Conservation (phyloP, 2,113 vertebrate genomes). For the Thryonomys swinderianus region DNA sequence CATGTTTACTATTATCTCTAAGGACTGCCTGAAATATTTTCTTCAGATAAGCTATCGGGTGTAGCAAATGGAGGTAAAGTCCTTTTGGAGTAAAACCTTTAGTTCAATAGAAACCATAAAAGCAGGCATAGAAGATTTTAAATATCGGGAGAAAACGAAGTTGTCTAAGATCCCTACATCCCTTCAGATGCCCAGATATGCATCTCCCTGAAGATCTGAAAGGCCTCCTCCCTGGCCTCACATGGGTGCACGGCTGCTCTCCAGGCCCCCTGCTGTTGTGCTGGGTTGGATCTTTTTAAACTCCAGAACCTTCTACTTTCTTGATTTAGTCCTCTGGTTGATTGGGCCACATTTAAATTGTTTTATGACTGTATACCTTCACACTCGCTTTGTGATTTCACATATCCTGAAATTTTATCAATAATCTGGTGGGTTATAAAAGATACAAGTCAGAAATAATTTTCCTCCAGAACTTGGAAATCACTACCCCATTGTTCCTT, state of each 20-base stretch:
- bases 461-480: conserved; percentile 4
- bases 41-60: not conserved
- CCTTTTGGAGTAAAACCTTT: not conserved
- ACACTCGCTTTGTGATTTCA: not conserved
- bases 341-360: not conserved
- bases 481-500: not conserved
- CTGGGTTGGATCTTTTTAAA: not conserved
- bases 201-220: not conserved
- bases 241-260: not conserved
- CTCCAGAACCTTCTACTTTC: not conserved
- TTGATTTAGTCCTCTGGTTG: not conserved
- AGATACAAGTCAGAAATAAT: not conserved
- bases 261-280: not conserved
- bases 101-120: not conserved
- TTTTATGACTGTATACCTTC: not conserved
- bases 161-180: not conserved
- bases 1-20: not conserved
- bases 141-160: not conserved
- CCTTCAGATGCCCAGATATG: not conserved
- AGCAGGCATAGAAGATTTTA: not conserved
- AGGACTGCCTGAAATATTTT: not conserved
- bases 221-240: not conserved
- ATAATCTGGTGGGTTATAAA: not conserved
- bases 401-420: not conserved
- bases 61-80: not conserved